Conservation (phyloP, 1,140 invertebrate genomes). For the Plectrocnemia conspersa region DNA sequence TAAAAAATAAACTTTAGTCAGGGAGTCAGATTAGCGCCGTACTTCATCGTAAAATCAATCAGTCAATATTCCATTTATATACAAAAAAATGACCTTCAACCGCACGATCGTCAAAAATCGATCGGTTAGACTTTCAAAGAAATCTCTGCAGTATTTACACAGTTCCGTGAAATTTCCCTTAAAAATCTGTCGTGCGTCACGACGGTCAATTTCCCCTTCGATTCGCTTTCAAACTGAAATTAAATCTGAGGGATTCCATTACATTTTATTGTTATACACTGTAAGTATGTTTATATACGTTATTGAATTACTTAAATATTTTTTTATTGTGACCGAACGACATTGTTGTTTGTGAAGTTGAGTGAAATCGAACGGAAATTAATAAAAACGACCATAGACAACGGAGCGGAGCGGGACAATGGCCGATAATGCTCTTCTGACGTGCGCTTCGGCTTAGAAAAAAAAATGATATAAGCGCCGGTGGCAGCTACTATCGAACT, state of each 20-base stretch:
- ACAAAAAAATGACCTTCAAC: conserved; percentile 5
- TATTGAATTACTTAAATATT: too few species aligned
- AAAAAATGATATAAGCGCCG: conserved; percentile 3
- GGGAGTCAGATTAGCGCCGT: too few species aligned
- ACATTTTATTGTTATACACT: background rate
- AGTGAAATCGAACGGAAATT: background rate
- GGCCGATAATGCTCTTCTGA: background rate
- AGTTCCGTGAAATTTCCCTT: background rate
- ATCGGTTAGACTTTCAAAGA: conserved; percentile 11
- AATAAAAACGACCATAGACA: background rate
- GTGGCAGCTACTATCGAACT: background rate
- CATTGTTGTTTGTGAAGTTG: too few species aligned
- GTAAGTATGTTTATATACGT: too few species aligned
- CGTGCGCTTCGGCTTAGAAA: background rate
- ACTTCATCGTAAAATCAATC: background rate
- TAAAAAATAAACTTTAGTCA: too few species aligned
- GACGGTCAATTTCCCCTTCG: background rate
- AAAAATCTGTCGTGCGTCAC: background rate
- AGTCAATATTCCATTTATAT: background rate
- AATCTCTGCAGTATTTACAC: background rate
- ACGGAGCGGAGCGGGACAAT: background rate
- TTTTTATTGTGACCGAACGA: too few species aligned
- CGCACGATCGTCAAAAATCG: conserved; percentile 13
- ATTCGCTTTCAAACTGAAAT: background rate
- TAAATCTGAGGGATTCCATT: background rate